Conservation (phyloP, 2,888 invertebrate genomes). For the Eulithis testata region DNA sequence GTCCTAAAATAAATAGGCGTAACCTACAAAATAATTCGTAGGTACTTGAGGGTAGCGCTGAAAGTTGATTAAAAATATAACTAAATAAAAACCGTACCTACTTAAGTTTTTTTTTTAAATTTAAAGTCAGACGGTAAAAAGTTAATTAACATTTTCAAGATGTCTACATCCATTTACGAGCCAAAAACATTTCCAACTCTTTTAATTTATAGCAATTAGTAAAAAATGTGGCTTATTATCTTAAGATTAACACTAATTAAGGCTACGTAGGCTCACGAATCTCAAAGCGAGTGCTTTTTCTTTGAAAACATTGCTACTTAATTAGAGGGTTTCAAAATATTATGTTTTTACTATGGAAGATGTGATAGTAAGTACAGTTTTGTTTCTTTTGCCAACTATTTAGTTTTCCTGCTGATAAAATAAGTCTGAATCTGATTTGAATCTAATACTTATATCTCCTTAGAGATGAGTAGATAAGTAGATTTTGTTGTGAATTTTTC, state of each 20-base stretch:
- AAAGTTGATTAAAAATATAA: too few species aligned
- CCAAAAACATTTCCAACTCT: slow-evolving; percentile 44
- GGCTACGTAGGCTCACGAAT: slow-evolving; percentile 59
- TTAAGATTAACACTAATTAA: slow-evolving; percentile 81
- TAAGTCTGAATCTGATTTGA: too few species aligned
- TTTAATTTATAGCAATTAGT: slow-evolving; percentile 73
- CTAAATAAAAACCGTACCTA: background rate
- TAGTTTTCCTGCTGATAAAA: too few species aligned
- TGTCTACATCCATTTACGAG: slow-evolving; percentile 21
- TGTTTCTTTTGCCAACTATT: background rate
- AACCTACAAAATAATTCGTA: too few species aligned
- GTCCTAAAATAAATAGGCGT: too few species aligned
- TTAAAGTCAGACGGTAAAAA: slow-evolving; percentile 2
- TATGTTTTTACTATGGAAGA: background rate
- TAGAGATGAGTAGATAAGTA: too few species aligned
- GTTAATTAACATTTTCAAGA: slow-evolving; percentile 26
- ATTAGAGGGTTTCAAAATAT: slow-evolving; percentile 8
- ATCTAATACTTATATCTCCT: too few species aligned
- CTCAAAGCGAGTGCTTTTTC: slow-evolving; percentile 72
- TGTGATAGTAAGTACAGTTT: background rate
- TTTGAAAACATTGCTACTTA: slow-evolving; percentile 58
- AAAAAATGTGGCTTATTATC: slow-evolving; percentile 76
- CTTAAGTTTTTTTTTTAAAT: background rate
- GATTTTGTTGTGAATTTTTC: too few species aligned
- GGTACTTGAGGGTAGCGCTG: too few species aligned